Percentiles rank a stretch among this genome's conserved stretches.
These are phyloP conservation scores for Lithophane leautieri DNA, from an alignment of 2,888 invertebrate genomes.

Conservation along the genomic window DNA sequence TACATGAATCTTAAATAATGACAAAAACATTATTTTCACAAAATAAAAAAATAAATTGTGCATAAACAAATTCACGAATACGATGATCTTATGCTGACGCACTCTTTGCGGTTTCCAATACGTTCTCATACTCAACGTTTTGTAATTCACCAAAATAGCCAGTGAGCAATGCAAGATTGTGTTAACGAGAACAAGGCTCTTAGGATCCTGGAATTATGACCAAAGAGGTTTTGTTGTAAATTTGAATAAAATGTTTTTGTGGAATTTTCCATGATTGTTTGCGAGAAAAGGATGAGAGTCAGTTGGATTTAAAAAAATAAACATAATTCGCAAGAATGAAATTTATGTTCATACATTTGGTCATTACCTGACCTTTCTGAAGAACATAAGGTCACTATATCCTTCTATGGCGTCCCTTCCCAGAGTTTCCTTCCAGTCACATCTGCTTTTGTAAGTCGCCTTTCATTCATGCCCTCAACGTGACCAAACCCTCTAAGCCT, in stretches of 20 bases:
- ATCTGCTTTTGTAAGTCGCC: too few species aligned
- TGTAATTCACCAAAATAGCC: constrained; percentile 70
- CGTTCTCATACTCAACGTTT: constrained; percentile 61
- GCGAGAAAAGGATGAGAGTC: constrained; percentile 11
- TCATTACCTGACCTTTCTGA: too few species aligned
- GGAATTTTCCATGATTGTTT: constrained; percentile 21
- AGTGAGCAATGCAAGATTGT: constrained; percentile 65
- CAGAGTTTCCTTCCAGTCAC: too few species aligned
- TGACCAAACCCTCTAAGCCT: too few species aligned
- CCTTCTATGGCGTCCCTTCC: too few species aligned
- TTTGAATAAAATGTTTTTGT: constrained; percentile 11
- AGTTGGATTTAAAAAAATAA: background rate
- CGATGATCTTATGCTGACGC: constrained; percentile 63
- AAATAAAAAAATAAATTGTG: constrained; percentile 24
- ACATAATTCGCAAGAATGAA: background rate
- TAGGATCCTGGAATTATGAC: constrained; percentile 69
- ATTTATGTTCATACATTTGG: too few species aligned
- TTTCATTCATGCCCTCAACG: too few species aligned
- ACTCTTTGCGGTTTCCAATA: constrained; percentile 68
- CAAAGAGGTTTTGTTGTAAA: constrained; percentile 21
- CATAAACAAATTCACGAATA: constrained; percentile 54
- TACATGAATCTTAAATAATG: constrained; percentile 29
- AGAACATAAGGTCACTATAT: too few species aligned
- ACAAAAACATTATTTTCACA: constrained; percentile 42
- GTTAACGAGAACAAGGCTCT: constrained; percentile 72